phyloP scores from a whole-genome alignment of 2,113 vertebrate species.

The Phaethornis superciliosus region DNA sequence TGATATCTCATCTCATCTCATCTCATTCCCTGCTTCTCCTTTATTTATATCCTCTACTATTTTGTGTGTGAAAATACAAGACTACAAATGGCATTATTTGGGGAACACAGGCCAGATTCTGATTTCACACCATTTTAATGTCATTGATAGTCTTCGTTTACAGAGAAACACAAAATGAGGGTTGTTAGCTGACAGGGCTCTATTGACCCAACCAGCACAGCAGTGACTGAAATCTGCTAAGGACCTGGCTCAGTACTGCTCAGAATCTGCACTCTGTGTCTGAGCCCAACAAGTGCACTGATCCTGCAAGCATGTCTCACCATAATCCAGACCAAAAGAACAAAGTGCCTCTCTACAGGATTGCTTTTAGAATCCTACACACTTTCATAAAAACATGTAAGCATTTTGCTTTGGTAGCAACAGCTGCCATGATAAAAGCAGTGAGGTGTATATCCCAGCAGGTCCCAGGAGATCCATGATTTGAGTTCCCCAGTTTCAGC shows the following conservation, averaged over 20 bases:
- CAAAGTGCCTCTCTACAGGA: not conserved
- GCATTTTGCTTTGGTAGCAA: not conserved
- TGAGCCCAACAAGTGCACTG: not conserved
- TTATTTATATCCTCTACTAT: not conserved
- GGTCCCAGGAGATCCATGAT: accelerated
- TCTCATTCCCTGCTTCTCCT: not conserved
- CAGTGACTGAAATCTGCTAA: not conserved
- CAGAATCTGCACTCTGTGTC: not conserved
- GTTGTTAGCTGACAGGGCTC: not conserved
- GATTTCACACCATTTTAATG: not conserved
- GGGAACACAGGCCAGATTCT: not conserved
- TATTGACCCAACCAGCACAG: accelerated
- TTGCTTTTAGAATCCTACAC: not conserved
- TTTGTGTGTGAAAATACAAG: not conserved
- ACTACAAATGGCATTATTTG: not conserved
- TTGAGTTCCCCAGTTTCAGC: not conserved
- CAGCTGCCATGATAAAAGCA: not conserved
- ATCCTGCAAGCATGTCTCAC: not conserved
- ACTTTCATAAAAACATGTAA: not conserved
- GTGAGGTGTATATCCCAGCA: not conserved
- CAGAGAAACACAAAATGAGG: not conserved
- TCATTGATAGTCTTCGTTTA: not conserved
- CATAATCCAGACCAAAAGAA: not conserved
- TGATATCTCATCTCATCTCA: not conserved
- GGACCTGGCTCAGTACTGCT: not conserved